Evolutionary conservation across 1,140 invertebrate genomes (phyloP).

Genomic region (Drosophila micromelanica): DNA sequence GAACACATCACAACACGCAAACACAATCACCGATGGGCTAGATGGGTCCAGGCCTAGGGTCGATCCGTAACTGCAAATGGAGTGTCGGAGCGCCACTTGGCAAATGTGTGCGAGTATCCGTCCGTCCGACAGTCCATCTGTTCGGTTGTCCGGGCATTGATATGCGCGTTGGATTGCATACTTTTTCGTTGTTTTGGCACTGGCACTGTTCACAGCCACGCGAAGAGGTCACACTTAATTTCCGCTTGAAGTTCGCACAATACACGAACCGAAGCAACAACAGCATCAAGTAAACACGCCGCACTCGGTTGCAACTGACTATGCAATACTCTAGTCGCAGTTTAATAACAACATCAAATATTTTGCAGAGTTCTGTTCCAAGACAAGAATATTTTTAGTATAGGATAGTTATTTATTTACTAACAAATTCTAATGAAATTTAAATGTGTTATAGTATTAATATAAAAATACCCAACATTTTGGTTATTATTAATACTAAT

Average conservation of each 20-base stretch:
- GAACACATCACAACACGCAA: conserved; percentile 81
- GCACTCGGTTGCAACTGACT: not conserved
- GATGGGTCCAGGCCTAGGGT: conserved; percentile 3
- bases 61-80: conserved; percentile 60
- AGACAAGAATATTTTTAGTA: too few relatives aligned
- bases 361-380: too few relatives aligned
- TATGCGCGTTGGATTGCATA: conserved; percentile 57
- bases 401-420: too few relatives aligned
- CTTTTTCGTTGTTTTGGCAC: conserved; percentile 37
- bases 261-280: conserved; percentile 15
- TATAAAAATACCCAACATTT: too few relatives aligned
- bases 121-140: conserved; percentile 1
- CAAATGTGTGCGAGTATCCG: conserved; percentile 30
- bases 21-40: conserved; percentile 69
- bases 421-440: too few relatives aligned
- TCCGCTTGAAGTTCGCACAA: conserved; percentile 67
- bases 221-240: conserved; percentile 82
- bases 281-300: not conserved
- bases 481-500: too few relatives aligned
- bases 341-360: too few relatives aligned
- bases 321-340: not conserved
- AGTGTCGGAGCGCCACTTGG: conserved; percentile 72
- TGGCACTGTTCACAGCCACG: conserved; percentile 58
- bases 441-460: too few relatives aligned
- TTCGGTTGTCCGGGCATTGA: conserved; percentile 47